phyloP scores from a whole-genome alignment of 2,888 invertebrate genomes.

The Eupithecia abbreviata region DNA sequence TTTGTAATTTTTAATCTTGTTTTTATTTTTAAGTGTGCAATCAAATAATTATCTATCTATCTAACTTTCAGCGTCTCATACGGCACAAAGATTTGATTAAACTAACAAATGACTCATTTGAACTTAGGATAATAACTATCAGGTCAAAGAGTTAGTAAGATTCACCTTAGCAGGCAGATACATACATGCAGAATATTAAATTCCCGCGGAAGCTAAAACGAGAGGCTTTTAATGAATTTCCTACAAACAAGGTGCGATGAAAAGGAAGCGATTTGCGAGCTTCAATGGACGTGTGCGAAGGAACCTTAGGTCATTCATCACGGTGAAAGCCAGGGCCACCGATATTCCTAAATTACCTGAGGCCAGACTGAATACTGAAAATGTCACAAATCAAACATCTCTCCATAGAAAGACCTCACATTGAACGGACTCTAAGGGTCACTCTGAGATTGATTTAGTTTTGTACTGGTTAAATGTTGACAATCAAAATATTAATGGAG shows the following conservation, averaged over 20 bases:
- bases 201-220: background rate
- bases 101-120: background rate
- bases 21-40: no score
- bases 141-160: background rate
- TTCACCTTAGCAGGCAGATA: background rate
- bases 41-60: no score
- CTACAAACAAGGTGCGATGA: slow-evolving; percentile 72
- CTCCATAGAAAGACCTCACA: slow-evolving; percentile 60
- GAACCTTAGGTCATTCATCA: slow-evolving; percentile 70
- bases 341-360: slow-evolving; percentile 71
- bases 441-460: background rate
- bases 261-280: slow-evolving; percentile 73
- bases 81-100: slow-evolving; percentile 5
- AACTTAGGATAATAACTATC: background rate
- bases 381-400: slow-evolving; percentile 66
- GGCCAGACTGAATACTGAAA: slow-evolving; percentile 28
- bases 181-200: slow-evolving; percentile 3
- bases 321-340: slow-evolving; percentile 69
- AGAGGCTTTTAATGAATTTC: slow-evolving; percentile 44
- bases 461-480: background rate
- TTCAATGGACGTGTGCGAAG: slow-evolving; percentile 65
- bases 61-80: background rate
- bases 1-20: no score
- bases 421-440: slow-evolving; percentile 32
- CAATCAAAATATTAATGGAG: background rate